A percentile compares a stretch with the other conserved stretches of the same genome.
Evolutionary conservation across 2,113 vertebrate genomes (phyloP).

Genomic region (Ptyas mucosa): DNA sequence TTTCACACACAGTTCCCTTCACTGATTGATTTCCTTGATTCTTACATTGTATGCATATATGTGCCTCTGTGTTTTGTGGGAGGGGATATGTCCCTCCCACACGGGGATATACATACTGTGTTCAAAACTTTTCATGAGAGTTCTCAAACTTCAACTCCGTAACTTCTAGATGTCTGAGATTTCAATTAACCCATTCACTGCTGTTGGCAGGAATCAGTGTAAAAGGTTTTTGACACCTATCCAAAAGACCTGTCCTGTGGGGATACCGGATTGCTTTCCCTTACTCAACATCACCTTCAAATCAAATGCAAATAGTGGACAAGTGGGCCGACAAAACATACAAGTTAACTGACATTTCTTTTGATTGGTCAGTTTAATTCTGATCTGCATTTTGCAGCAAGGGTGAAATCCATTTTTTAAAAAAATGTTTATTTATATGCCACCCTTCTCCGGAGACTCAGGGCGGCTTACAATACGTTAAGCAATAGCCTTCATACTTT

Average conservation of each 20-base stretch:
- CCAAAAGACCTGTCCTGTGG: background rate
- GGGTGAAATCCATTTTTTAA: no score
- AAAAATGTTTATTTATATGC: no score
- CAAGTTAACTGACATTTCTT: background rate
- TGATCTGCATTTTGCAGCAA: background rate
- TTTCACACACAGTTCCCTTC: background rate
- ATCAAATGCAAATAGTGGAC: background rate
- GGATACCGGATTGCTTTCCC: background rate
- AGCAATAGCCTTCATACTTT: no score
- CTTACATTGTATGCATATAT: background rate
- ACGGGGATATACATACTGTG: background rate
- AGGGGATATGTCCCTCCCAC: no score
- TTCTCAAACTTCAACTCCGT: background rate
- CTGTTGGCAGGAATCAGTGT: background rate
- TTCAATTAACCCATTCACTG: background rate
- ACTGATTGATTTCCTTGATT: background rate
- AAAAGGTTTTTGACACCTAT: background rate
- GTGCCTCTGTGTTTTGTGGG: no score
- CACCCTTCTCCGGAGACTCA: no score
- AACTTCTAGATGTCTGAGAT: background rate
- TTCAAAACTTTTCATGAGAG: background rate
- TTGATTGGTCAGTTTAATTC: background rate
- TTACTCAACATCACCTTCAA: background rate
- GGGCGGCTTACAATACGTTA: no score
- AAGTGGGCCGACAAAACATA: background rate